phyloP scores from a whole-genome alignment of 64 coral and sea anemone species.

The Montipora capricornis region DNA sequence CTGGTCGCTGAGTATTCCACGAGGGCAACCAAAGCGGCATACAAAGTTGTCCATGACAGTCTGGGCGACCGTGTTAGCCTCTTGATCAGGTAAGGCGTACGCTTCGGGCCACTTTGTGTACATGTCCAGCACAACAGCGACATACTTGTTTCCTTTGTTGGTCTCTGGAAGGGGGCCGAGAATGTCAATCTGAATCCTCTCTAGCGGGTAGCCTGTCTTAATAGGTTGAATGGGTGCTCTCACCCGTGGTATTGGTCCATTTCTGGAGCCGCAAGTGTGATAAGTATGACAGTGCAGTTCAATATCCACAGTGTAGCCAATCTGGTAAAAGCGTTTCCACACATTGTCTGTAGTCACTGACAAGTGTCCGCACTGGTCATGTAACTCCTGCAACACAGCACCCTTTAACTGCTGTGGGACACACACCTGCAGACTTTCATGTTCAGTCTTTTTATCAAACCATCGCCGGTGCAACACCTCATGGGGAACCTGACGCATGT shows the following conservation, averaged over 20 bases:
- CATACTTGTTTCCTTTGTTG: constrained; percentile 49
- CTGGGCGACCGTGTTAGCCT: neutral
- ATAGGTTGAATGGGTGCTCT: constrained; percentile 48
- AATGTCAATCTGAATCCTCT: constrained; percentile 27
- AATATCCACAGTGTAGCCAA: constrained; percentile 16
- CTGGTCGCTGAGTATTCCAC: constrained; percentile 24
- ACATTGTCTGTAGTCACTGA: constrained; percentile 44
- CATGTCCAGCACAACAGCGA: constrained; percentile 67
- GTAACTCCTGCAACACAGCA: constrained; percentile 40
- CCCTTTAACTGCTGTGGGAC: constrained; percentile 25
- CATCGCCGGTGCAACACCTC: constrained; percentile 36
- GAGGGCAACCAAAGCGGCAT: constrained; percentile 15
- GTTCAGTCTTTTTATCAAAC: constrained; percentile 22
- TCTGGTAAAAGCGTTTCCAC: constrained; percentile 66
- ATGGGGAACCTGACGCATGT: constrained; percentile 38
- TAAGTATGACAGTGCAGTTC: constrained; percentile 54
- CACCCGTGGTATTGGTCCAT: constrained; percentile 8
- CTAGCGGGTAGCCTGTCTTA: constrained; percentile 43
- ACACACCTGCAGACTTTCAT: constrained; percentile 4
- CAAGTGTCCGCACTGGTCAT: constrained; percentile 57
- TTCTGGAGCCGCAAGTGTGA: constrained; percentile 45
- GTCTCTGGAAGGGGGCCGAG: constrained; percentile 30
- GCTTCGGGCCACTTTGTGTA: constrained; percentile 68
- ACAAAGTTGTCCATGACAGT: constrained; percentile 7
- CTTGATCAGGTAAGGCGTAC: constrained; percentile 39